These are phyloP conservation scores for Neomonachus schauinslandi DNA, from an alignment of 2,113 vertebrate species.

Conservation along the genomic window DNA sequence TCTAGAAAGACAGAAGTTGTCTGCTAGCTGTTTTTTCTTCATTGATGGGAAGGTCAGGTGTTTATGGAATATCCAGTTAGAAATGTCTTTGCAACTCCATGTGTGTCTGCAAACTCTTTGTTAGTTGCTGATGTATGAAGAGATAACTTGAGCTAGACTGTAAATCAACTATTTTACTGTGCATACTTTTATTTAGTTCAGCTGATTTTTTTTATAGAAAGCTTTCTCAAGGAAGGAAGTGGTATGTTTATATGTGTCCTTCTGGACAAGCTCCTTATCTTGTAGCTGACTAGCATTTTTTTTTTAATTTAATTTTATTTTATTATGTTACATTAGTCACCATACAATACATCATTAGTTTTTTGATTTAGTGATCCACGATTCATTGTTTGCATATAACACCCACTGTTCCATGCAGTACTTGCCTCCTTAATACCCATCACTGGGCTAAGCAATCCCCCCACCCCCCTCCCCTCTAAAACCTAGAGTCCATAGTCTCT, in stretches of 20 bases:
- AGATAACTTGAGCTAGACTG: not conserved
- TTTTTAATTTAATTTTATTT: too few relatives aligned
- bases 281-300: not conserved
- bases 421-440: too few relatives aligned
- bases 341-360: too few relatives aligned
- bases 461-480: too few relatives aligned
- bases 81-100: slow-evolving; percentile 1
- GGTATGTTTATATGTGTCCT: not conserved
- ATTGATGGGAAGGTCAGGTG: not conserved
- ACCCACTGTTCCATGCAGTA: too few relatives aligned
- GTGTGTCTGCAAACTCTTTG: not conserved
- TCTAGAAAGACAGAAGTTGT: not conserved
- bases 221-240: not conserved
- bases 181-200: not conserved
- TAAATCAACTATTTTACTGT: not conserved
- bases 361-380: too few relatives aligned
- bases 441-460: too few relatives aligned
- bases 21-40: not conserved
- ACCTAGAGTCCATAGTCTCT: too few relatives aligned
- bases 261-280: not conserved
- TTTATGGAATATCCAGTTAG: not conserved
- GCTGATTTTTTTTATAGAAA: not conserved
- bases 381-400: too few relatives aligned
- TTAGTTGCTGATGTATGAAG: not conserved
- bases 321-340: too few relatives aligned